Conservation (phyloP, 2,797 vertebrate genomes). For the Tokudaia muenninki region DNA sequence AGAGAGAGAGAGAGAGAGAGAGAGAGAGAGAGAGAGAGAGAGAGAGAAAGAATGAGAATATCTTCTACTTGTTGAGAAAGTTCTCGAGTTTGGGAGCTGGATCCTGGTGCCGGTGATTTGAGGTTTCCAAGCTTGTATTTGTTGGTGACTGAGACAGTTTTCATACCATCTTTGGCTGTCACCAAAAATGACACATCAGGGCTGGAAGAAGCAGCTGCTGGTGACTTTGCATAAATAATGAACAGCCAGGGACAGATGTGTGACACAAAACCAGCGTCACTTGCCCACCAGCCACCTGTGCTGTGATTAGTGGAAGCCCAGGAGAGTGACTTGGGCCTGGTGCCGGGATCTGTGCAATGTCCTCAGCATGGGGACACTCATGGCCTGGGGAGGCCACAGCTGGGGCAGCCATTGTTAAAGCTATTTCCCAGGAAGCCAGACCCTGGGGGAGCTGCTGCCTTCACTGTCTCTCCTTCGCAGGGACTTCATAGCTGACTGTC, state of each 20-base stretch:
- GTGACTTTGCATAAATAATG: slow-evolving; percentile 8
- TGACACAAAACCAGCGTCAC: neutral
- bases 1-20: neutral
- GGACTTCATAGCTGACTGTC: neutral
- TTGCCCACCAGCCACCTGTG: neutral
- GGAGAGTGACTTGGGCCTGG: too few species aligned
- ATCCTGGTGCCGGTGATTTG: neutral
- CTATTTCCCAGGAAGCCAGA: rapidly evolving
- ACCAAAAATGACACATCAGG: slow-evolving; percentile 14
- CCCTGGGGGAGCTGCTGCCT: neutral
- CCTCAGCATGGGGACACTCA: neutral
- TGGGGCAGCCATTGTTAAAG: neutral
- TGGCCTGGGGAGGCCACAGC: too few species aligned
- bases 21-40: too few species aligned
- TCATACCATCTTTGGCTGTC: slow-evolving; percentile 18
- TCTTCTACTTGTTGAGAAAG: neutral
- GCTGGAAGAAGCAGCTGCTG: slow-evolving; percentile 20
- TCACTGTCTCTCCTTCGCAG: neutral
- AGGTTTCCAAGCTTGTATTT: slow-evolving; percentile 21
- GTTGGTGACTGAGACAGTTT: neutral
- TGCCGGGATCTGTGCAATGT: neutral
- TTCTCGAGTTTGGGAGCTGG: neutral
- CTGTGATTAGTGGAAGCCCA: neutral
- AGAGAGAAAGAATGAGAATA: neutral
- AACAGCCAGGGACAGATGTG: neutral